Base-by-base conservation (phyloP, 2,888 invertebrate genomes). In the Celastrina argiolus region DNA sequence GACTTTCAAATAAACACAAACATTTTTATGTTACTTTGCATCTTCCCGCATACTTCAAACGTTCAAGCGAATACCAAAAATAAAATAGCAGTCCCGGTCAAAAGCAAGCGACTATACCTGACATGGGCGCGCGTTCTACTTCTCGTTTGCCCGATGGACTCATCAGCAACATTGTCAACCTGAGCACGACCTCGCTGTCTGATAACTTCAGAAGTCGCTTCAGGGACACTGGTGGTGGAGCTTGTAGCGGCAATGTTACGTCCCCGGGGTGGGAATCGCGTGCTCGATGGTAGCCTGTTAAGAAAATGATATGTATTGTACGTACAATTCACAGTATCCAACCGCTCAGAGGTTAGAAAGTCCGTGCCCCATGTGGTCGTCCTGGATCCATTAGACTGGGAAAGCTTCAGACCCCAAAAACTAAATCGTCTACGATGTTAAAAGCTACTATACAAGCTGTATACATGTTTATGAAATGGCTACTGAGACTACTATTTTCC, bases 181-280 rank as follows among this genome's bases (percentile, higher is more conserved):
- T 91, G 90, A 12, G 82, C 77, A 31, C 88, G 87, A 39, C 85
- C 85, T 67, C 88, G 87, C 45, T 87, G 85, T 68, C 81, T 82
- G 18, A 84, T 79, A 71, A 88, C 78, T 82, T 92, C 86, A 72
- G 91, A 82, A n/a, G 88, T 81, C 65, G 81, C 81, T 82, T 85
- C 91, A 70, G 87, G 91, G 71, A 77, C 85, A 69, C 79, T 81
- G 34, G 76, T 75, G 67, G 93, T 92, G 51, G 93, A 92, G 26
- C 93, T 92, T 72, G 88, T 89, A 66, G 84, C 75, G 18, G 80
- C 82, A 65, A 90, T 74, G 85, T 82, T 84, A 83, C 93, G 88
- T 73, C 94, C 93, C 68, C 95, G 94, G 58, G 96, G 95, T 69
- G 96, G 96, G 83, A 96, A 97, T 71, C 97, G 94, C n/a, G 97